phyloP scores from a whole-genome alignment of 2,888 invertebrate species.

The Phorcus lineatus region DNA sequence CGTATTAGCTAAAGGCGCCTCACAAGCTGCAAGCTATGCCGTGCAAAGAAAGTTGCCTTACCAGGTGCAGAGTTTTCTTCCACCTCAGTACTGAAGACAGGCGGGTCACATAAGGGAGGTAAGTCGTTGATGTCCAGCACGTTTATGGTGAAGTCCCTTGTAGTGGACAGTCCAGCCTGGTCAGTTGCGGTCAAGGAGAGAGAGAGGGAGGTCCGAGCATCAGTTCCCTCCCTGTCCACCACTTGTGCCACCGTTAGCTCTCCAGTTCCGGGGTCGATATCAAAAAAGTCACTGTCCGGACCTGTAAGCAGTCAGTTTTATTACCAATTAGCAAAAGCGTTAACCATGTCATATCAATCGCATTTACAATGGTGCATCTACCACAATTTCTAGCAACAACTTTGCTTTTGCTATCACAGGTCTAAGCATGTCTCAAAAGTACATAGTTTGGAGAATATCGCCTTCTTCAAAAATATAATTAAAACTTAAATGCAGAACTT shows the following conservation, averaged over 20 bases:
- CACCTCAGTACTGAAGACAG: neutral
- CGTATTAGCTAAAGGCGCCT: no score
- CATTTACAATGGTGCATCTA: no score
- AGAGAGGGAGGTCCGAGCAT: neutral
- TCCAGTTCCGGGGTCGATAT: neutral
- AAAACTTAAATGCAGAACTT: no score
- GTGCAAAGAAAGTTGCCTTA: neutral
- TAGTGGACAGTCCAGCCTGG: neutral
- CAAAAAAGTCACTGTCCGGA: neutral
- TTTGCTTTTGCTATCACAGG: no score
- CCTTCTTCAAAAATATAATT: no score
- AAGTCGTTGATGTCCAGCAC: constrained; percentile 15
- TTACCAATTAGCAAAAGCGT: no score
- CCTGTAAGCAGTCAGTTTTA: neutral
- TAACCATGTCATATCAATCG: no score
- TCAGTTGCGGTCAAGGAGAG: constrained; percentile 6
- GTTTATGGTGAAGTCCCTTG: neutral
- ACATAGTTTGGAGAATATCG: no score
- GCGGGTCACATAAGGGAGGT: neutral
- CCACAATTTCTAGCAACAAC: no score
- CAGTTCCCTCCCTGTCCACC: neutral
- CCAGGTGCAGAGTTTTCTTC: neutral
- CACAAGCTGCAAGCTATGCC: no score
- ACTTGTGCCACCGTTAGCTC: neutral
- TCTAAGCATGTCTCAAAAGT: no score